Evolutionary conservation across 2,888 invertebrate species (phyloP).

Genomic region (Spilosoma lubricipeda): DNA sequence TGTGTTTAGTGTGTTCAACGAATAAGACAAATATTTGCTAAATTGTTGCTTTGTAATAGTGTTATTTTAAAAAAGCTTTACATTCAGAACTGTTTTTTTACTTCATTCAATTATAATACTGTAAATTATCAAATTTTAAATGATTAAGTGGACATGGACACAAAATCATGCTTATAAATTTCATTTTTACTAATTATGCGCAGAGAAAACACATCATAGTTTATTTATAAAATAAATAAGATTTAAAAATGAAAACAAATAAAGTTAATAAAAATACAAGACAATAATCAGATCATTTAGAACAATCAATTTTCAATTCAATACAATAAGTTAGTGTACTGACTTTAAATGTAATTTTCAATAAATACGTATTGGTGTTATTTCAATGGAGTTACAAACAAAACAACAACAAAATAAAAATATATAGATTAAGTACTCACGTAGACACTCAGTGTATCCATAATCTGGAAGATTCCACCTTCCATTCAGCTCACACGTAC

Average conservation of each 20-base stretch:
- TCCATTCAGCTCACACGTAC: constrained; percentile 92
- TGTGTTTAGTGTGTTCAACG: neutral
- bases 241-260: neutral
- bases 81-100: neutral
- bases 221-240: no score
- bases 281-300: no score
- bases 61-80: neutral
- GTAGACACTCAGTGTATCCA: constrained; percentile 95
- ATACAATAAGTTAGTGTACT: neutral
- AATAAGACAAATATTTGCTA: neutral
- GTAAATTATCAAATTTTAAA: neutral
- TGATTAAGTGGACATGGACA: neutral
- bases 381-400: neutral
- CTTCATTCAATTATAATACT: neutral
- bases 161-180: neutral
- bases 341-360: neutral
- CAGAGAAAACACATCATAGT: no score
- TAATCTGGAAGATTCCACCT: constrained; percentile 94
- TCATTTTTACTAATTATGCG: no score
- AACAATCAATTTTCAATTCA: no score
- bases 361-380: neutral
- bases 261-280: no score
- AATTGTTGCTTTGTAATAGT: neutral
- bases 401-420: neutral
- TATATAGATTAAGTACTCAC: constrained; percentile 87